Percentiles rank a stretch among this genome's conserved stretches.
Evolutionary conservation across 35 echinoderm and acorn worm species (phyloP).

Genomic region (Amphiura filiformis): DNA sequence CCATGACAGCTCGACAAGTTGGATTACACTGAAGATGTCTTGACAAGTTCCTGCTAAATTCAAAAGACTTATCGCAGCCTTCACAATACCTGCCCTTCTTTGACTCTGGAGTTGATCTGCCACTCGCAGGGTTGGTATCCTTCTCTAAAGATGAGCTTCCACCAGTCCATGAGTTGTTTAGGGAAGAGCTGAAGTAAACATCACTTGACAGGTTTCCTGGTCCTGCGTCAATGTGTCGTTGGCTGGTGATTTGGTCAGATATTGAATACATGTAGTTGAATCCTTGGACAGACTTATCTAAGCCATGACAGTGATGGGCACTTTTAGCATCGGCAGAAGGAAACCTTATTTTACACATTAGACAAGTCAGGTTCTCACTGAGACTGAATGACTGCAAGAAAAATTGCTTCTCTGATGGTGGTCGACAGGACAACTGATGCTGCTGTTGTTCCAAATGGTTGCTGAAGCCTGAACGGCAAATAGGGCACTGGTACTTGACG

Average conservation of each 20-base stretch:
- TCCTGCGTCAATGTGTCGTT: neutral
- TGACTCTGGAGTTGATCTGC: neutral
- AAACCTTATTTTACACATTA: neutral
- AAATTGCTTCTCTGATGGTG: neutral
- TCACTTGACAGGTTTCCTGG: neutral
- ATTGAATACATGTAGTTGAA: conserved; percentile 9
- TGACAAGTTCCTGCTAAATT: neutral
- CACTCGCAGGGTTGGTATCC: neutral
- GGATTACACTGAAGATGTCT: neutral
- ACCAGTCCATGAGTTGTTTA: neutral
- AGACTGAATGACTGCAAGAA: neutral
- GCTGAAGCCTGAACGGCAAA: neutral
- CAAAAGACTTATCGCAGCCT: neutral
- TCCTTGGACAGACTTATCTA: neutral
- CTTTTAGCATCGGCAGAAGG: neutral
- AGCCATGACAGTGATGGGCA: neutral
- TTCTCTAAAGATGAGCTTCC: too few relatives aligned
- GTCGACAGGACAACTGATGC: neutral
- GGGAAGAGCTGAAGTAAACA: too few relatives aligned
- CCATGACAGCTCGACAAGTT: neutral
- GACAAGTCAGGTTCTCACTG: neutral
- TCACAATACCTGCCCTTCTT: neutral
- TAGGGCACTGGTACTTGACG: neutral
- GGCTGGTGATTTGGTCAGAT: neutral
- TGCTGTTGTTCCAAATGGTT: neutral